phyloP scores from a whole-genome alignment of 2,888 invertebrate species.

The Stegana nigrithorax region DNA sequence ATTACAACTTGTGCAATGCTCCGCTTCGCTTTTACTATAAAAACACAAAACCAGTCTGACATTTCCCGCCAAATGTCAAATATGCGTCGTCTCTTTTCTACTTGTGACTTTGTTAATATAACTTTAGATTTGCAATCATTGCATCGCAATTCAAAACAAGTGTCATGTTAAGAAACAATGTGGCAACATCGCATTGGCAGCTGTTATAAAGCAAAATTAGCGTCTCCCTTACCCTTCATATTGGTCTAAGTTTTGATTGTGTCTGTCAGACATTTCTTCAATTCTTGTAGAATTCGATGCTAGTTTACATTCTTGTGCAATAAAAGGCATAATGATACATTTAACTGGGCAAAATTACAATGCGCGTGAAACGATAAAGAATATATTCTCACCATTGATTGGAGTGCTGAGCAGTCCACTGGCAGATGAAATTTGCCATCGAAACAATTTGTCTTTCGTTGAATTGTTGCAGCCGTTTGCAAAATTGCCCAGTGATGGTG shows the following conservation, averaged over 20 bases:
- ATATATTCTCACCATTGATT: constrained; percentile 89
- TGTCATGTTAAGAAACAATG: too few species aligned
- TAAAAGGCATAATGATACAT: constrained; percentile 62
- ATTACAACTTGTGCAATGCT: not conserved
- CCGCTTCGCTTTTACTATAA: not conserved
- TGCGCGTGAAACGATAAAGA: constrained; percentile 88
- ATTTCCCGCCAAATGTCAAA: constrained; percentile 45
- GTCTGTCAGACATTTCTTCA: too few species aligned
- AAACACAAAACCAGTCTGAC: constrained; percentile 32
- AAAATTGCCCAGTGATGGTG: constrained; percentile 80
- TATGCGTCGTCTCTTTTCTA: too few species aligned
- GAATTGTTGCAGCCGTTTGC: constrained; percentile 93
- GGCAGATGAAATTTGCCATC: constrained; percentile 86
- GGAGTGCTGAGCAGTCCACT: constrained; percentile 85
- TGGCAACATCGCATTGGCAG: too few species aligned
- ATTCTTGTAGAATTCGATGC: too few species aligned
- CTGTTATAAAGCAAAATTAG: too few species aligned
- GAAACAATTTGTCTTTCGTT: constrained; percentile 90
- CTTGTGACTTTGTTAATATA: too few species aligned
- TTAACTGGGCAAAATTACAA: constrained; percentile 74
- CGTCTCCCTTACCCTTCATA: too few species aligned
- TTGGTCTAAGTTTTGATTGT: too few species aligned
- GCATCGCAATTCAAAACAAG: too few species aligned
- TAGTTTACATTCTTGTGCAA: not conserved
- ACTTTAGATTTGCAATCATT: too few species aligned